Percentiles rank a stretch among this genome's conserved stretches.
Evolutionary conservation across 2,888 invertebrate species (phyloP).

Genomic region (Pterobdella sp.): DNA sequence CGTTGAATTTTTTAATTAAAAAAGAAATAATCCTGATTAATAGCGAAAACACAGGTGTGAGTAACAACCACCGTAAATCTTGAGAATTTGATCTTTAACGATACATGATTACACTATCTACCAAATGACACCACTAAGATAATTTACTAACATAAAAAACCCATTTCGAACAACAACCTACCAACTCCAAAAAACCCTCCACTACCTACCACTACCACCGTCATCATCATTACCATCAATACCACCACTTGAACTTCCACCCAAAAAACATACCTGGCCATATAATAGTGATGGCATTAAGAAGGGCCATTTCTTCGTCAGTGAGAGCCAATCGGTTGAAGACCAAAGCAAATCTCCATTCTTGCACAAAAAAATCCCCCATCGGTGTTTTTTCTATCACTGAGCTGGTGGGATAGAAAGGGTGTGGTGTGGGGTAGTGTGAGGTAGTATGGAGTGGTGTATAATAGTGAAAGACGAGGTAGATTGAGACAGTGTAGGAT

Average conservation of each 20-base stretch:
- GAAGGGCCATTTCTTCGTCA: conserved; percentile 48
- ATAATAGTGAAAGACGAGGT: no score
- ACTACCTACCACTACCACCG: neutral
- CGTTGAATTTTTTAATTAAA: neutral
- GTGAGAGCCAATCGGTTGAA: conserved; percentile 44
- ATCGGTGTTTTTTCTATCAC: conserved; percentile 30
- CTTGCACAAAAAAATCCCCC: conserved; percentile 42
- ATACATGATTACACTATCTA: no score
- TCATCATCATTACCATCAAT: neutral
- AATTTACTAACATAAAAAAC: neutral
- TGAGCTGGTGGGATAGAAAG: neutral
- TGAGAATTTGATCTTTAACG: no score
- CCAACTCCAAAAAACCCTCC: neutral
- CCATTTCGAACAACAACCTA: neutral
- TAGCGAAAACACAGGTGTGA: neutral
- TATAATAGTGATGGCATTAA: conserved; percentile 46
- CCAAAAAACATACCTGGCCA: conserved; percentile 44
- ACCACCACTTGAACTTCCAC: neutral
- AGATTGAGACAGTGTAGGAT: conserved; percentile 9
- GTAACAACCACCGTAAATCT: neutral
- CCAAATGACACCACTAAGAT: no score
- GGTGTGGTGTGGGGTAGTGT: neutral
- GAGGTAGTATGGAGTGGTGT: neutral
- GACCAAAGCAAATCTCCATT: conserved; percentile 45
- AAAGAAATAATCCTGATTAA: neutral